A percentile compares a stretch with the other conserved stretches of the same genome.
Conservation (phyloP, 2,888 invertebrate genomes). For the Cremastinae sp. region DNA sequence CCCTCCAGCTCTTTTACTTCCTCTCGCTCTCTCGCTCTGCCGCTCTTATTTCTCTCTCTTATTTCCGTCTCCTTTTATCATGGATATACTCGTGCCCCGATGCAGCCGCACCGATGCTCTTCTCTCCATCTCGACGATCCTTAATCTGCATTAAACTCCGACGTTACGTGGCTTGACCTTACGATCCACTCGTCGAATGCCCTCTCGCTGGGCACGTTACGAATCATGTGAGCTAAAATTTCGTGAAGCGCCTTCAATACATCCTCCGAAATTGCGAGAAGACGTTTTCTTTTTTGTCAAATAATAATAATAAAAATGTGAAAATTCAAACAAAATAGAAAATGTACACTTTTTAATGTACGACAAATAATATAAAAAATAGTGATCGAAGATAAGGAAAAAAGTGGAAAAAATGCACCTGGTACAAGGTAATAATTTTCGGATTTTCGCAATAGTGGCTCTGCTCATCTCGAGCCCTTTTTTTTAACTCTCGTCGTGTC, state of each 20-base stretch:
- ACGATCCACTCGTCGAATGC: constrained; percentile 58
- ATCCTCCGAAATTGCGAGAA: constrained; percentile 34
- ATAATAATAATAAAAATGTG: no score
- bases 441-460: constrained; percentile 57
- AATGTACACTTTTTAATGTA: no score
- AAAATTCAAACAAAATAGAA: no score
- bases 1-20: constrained; percentile 69
- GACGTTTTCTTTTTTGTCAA: no score
- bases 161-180: constrained; percentile 71
- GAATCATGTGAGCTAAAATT: constrained; percentile 8
- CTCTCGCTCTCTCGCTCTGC: constrained; percentile 26
- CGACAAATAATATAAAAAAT: constrained; percentile 41
- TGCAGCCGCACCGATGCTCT: constrained; percentile 51
- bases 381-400: constrained; percentile 17
- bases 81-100: constrained; percentile 32
- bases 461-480: constrained; percentile 24
- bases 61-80: constrained; percentile 5
- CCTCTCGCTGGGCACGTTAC: constrained; percentile 46
- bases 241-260: background rate
- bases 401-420: constrained; percentile 74
- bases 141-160: constrained; percentile 79
- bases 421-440: constrained; percentile 76
- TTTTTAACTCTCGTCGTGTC: constrained; percentile 51
- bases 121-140: constrained; percentile 65
- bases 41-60: constrained; percentile 26